Percentiles rank a stretch among this genome's conserved stretches.
phyloP scores from a whole-genome alignment of 2,888 invertebrate species.

The Diaperis boleti region DNA sequence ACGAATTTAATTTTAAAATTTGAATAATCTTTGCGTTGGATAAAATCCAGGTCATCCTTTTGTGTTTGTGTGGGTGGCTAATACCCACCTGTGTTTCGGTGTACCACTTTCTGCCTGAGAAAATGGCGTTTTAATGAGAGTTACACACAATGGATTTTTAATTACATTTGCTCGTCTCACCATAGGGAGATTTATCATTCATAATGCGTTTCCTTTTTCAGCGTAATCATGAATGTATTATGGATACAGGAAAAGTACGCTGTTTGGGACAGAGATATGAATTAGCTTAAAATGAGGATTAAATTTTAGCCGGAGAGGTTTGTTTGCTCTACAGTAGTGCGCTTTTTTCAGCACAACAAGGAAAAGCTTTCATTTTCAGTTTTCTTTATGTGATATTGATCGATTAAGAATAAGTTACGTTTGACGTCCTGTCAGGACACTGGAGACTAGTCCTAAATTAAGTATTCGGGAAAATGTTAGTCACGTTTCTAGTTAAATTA shows the following conservation, averaged over 20 bases:
- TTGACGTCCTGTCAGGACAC: slow-evolving; percentile 7
- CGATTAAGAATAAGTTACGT: slow-evolving; percentile 12
- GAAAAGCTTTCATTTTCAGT: background rate
- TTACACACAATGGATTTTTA: slow-evolving; percentile 25
- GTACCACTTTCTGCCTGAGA: slow-evolving; percentile 4
- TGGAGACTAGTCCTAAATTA: slow-evolving; percentile 13
- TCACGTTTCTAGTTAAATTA: no score
- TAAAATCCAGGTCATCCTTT: slow-evolving; percentile 22
- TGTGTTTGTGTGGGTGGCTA: slow-evolving; percentile 9
- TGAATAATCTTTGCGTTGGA: slow-evolving; percentile 22
- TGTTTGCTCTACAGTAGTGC: no score
- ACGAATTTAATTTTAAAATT: slow-evolving; percentile 27
- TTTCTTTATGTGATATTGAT: slow-evolving; percentile 1
- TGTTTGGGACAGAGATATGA: background rate
- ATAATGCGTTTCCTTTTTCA: slow-evolving; percentile 2
- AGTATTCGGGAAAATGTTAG: slow-evolving; percentile 12
- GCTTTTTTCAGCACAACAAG: no score
- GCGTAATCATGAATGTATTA: slow-evolving; percentile 8
- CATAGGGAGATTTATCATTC: slow-evolving; percentile 8
- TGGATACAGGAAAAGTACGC: background rate
- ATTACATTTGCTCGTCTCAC: slow-evolving; percentile 25
- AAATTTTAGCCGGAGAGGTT: background rate
- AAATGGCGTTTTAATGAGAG: slow-evolving; percentile 31
- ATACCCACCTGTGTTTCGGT: slow-evolving; percentile 14
- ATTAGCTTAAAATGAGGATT: background rate